A percentile compares a stretch with the other conserved stretches of the same genome.
Conservation (phyloP, 2,888 invertebrate species). For the Brenthis daphne region DNA sequence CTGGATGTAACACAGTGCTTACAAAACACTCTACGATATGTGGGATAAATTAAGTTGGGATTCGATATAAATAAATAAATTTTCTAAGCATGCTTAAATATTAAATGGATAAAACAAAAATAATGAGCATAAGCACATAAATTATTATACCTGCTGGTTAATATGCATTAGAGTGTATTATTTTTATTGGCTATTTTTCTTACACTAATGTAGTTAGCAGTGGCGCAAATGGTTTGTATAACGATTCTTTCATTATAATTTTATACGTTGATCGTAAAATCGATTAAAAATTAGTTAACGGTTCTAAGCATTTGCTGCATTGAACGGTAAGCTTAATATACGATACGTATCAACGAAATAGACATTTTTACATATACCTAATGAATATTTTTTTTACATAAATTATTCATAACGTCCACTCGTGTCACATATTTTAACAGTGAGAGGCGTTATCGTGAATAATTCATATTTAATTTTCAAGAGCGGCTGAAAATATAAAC, state of each 20-base stretch:
- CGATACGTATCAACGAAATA: slow-evolving; percentile 14
- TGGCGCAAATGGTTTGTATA: slow-evolving; percentile 31
- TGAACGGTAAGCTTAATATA: slow-evolving; percentile 14
- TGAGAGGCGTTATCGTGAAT: not conserved
- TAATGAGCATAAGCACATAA: too few relatives aligned
- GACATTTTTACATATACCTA: not conserved
- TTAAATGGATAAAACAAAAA: too few relatives aligned
- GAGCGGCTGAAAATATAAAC: slow-evolving; percentile 11
- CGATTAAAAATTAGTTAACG: slow-evolving; percentile 35
- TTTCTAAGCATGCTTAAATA: too few relatives aligned
- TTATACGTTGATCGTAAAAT: slow-evolving; percentile 32
- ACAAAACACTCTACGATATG: too few relatives aligned
- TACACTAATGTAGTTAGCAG: slow-evolving; percentile 27
- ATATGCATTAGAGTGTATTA: slow-evolving; percentile 25
- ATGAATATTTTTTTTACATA: slow-evolving; percentile 6
- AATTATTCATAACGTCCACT: not conserved
- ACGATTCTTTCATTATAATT: slow-evolving; percentile 37
- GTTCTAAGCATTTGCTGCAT: slow-evolving; percentile 25
- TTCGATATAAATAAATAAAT: too few relatives aligned
- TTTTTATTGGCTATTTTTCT: slow-evolving; percentile 33
- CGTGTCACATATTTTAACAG: not conserved
- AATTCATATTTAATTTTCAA: slow-evolving; percentile 3
- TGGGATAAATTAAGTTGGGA: too few relatives aligned
- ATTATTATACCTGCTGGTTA: not conserved
- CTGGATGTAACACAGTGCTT: too few relatives aligned